Conservation (phyloP, 2,113 vertebrate species). For the Bombycilla garrulus region DNA sequence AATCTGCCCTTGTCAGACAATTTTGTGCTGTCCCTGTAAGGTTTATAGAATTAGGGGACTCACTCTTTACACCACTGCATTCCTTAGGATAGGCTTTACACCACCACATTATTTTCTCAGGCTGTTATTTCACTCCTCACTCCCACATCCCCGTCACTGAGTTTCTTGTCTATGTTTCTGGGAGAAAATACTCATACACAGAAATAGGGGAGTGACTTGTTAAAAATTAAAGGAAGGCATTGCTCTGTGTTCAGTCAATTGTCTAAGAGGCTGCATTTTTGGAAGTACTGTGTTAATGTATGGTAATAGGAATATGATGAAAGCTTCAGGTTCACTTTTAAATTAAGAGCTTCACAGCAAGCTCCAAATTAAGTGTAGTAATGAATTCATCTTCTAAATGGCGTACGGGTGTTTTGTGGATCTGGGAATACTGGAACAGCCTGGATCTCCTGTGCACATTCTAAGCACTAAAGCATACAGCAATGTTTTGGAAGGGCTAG, state of each 20-base stretch:
- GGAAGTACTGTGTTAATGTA: neutral
- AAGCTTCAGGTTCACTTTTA: neutral
- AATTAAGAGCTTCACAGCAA: neutral
- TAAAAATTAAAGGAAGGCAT: neutral
- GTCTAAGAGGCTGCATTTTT: neutral
- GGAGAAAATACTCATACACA: neutral
- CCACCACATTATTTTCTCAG: neutral
- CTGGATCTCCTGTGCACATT: neutral
- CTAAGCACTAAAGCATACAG: neutral
- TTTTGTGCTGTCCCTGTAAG: neutral
- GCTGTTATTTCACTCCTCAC: neutral
- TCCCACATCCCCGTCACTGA: neutral
- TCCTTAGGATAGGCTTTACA: neutral
- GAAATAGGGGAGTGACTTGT: neutral
- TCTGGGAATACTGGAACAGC: neutral
- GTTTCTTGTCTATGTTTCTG: conserved; percentile 23
- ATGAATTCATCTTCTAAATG: neutral
- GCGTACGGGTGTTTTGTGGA: neutral
- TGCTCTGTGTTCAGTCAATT: neutral
- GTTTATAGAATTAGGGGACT: neutral
- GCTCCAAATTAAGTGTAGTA: neutral
- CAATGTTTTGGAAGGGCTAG: neutral
- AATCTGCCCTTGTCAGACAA: neutral
- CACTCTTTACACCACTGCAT: neutral
- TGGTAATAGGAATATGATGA: neutral